Percentiles rank a stretch among this genome's conserved stretches.
phyloP scores from a whole-genome alignment of 2,113 vertebrate genomes.

The mouse (Mus musculus) region GRCm39 chr7:44092001-44092500 shows the following conservation, averaged over 20 bases:
- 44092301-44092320: no score
- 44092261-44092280: background rate
- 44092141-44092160: background rate
- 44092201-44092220: background rate
- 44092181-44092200: background rate
- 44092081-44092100: background rate
- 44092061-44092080: background rate
- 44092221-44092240: background rate
- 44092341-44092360: background rate
- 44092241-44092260: background rate
- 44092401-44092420: background rate
- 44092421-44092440: background rate
- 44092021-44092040: background rate
- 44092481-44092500: background rate
- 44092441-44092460: background rate
- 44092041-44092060: background rate
- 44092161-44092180: background rate
- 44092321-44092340: background rate
- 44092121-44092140: background rate
- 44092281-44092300: background rate
- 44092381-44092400: background rate
- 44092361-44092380: background rate
- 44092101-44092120: slow-evolving; percentile 8
- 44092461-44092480: background rate
- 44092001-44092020: slow-evolving; percentile 30